Evolutionary conservation across 2,113 vertebrate species (phyloP).

Genomic region (Callithrix jacchus): DNA sequence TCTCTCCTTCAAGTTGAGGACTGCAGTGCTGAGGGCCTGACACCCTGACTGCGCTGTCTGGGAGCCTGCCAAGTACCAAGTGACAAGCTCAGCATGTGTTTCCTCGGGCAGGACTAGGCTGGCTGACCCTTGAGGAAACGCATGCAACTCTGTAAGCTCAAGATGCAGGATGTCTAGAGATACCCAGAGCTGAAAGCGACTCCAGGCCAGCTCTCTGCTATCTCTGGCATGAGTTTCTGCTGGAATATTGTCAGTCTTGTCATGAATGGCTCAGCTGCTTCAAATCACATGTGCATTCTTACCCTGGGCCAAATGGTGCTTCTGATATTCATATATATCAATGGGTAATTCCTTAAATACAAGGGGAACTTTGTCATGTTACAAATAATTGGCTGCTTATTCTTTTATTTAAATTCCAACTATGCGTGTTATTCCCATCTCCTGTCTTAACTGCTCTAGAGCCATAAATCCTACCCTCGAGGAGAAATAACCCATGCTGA

Average conservation of each 20-base stretch:
- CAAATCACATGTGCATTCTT: background rate
- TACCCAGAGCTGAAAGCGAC: background rate
- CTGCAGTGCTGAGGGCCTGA: background rate
- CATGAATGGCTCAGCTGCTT: background rate
- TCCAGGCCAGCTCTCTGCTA: background rate
- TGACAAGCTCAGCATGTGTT: background rate
- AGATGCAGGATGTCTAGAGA: background rate
- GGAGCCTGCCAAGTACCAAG: background rate
- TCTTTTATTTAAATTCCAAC: background rate
- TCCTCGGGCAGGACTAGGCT: background rate
- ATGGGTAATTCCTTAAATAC: background rate
- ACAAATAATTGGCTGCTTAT: background rate
- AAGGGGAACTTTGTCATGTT: background rate
- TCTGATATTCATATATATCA: background rate
- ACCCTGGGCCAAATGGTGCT: background rate
- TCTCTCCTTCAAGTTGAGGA: background rate
- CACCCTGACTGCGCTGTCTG: rapidly evolving
- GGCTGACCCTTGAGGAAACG: slow-evolving; percentile 27
- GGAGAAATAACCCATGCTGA: background rate
- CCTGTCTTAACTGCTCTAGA: background rate
- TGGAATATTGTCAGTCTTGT: background rate
- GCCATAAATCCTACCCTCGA: background rate
- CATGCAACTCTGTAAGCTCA: background rate
- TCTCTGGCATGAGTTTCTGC: background rate
- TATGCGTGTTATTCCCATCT: rapidly evolving